phyloP scores from a whole-genome alignment of 2,113 vertebrate species.

The Cardinalis cardinalis region DNA sequence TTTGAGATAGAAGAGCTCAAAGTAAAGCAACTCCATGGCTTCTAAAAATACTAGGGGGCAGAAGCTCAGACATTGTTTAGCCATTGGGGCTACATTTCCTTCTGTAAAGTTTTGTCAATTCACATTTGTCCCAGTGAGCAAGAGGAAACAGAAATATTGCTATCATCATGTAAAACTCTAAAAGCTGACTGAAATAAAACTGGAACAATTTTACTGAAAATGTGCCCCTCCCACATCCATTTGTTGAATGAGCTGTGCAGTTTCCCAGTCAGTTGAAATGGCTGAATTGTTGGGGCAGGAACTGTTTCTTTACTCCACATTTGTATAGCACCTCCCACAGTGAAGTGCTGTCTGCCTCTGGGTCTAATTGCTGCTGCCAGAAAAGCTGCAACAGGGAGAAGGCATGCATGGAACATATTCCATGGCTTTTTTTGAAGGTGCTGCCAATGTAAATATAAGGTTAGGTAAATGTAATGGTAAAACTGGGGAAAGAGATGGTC shows the following conservation, averaged over 20 bases:
- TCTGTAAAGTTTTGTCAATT: neutral
- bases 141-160: neutral
- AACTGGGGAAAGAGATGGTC: neutral
- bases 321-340: neutral
- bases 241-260: neutral
- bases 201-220: neutral
- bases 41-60: neutral
- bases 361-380: neutral
- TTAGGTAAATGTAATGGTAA: neutral
- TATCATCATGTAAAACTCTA: neutral
- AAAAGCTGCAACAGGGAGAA: neutral
- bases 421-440: neutral
- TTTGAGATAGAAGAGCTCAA: neutral
- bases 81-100: neutral
- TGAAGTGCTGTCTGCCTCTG: neutral
- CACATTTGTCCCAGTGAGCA: neutral
- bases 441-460: neutral
- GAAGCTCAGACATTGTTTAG: neutral
- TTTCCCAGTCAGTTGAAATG: neutral
- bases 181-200: neutral
- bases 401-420: neutral
- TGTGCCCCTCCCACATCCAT: accelerated
- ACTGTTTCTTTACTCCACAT: neutral
- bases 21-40: neutral
- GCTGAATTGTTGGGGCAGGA: neutral